Percentiles rank a stretch among this genome's conserved stretches.
phyloP scores from a whole-genome alignment of 2,888 invertebrate species.

The Andrena trimmerana region DNA sequence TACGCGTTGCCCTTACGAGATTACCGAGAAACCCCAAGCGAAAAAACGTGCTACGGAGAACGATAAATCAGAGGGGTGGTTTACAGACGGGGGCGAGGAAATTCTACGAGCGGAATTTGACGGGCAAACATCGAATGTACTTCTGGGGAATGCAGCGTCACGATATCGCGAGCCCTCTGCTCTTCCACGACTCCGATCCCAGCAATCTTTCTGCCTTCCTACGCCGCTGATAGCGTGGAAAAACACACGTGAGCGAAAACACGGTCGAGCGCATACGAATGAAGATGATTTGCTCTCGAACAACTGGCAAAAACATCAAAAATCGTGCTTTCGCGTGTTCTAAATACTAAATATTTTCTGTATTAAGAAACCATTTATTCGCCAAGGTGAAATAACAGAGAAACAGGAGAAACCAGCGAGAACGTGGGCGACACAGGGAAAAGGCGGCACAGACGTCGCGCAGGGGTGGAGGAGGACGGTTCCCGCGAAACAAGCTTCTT shows the following conservation, averaged over 20 bases:
- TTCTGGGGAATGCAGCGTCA: neutral
- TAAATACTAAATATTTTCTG: no score
- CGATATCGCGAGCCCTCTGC: conserved; percentile 4
- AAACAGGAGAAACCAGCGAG: conserved; percentile 15
- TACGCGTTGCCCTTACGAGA: conserved; percentile 6
- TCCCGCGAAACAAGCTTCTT: conserved; percentile 38
- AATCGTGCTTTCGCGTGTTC: neutral
- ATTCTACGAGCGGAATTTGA: neutral
- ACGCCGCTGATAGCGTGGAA: conserved; percentile 41
- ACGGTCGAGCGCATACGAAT: conserved; percentile 29
- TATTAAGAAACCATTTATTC: no score
- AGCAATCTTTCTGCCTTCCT: conserved; percentile 4
- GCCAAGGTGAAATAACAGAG: conserved; percentile 3
- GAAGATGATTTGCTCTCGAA: conserved; percentile 23
- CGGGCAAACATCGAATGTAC: neutral
- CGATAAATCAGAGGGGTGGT: conserved; percentile 21
- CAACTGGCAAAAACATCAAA: neutral
- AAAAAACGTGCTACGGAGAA: conserved; percentile 4
- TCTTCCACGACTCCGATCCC: neutral
- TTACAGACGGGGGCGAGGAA: neutral
- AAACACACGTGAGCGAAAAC: conserved; percentile 42
- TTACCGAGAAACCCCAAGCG: conserved; percentile 11
- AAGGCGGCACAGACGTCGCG: neutral
- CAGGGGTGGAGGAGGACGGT: neutral
- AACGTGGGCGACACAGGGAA: conserved; percentile 5